Evolutionary conservation across 2,113 vertebrate genomes (phyloP).

Genomic region (Microcebus jonahi): DNA sequence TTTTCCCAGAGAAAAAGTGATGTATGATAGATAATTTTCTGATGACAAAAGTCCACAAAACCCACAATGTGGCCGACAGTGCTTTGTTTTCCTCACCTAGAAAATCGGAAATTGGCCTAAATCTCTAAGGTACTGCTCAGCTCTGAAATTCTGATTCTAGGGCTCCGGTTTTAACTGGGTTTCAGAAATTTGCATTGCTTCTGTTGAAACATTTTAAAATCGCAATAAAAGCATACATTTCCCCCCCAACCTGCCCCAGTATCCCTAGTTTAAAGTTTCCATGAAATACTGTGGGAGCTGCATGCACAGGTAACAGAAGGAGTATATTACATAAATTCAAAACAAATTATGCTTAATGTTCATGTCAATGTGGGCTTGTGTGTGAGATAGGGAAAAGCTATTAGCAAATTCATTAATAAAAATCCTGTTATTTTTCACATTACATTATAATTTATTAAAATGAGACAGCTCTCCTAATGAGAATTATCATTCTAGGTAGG

Average conservation of each 20-base stretch:
- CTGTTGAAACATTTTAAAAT: background rate
- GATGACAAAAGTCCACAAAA: background rate
- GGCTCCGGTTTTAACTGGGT: background rate
- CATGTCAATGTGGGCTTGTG: background rate
- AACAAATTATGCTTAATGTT: background rate
- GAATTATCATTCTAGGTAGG: background rate
- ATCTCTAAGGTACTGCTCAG: background rate
- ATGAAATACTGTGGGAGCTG: background rate
- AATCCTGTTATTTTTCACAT: constrained; percentile 29
- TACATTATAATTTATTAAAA: constrained; percentile 55
- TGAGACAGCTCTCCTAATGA: background rate
- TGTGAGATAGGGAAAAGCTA: background rate
- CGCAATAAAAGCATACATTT: background rate
- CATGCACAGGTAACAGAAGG: background rate
- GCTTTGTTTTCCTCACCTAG: background rate
- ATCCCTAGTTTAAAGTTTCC: background rate
- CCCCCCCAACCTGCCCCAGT: background rate
- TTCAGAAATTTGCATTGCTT: background rate
- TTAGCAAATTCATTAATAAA: constrained; percentile 46
- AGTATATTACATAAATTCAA: background rate
- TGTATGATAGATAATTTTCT: background rate
- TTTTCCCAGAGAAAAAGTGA: background rate
- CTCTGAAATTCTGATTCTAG: background rate
- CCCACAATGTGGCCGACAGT: background rate
- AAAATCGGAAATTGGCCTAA: background rate